Evolutionary conservation across 2,113 vertebrate species (phyloP).

Genomic region (Proterorhinus semilunaris): DNA sequence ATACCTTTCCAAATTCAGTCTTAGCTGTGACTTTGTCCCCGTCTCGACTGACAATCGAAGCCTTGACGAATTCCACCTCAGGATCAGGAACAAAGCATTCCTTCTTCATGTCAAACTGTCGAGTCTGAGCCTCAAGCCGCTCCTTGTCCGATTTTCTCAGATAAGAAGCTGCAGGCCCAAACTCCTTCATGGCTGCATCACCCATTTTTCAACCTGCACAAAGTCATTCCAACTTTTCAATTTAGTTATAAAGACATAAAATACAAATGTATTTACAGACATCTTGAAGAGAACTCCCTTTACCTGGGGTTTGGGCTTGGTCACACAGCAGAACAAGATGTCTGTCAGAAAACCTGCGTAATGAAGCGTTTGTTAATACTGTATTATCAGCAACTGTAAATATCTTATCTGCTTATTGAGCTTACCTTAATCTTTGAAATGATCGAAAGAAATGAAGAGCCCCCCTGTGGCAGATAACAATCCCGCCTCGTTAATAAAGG

Average conservation of each 20-base stretch:
- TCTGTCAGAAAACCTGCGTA: conserved; percentile 51
- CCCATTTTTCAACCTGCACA: conserved; percentile 63
- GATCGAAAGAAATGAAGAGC: conserved; percentile 19
- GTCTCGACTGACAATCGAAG: conserved; percentile 71
- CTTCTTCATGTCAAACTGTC: conserved; percentile 75
- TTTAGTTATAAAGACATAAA: no score
- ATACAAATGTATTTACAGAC: no score
- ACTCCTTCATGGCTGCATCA: conserved; percentile 77
- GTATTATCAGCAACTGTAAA: not conserved
- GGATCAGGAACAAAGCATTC: conserved; percentile 80
- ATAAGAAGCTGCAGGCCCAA: conserved; percentile 76
- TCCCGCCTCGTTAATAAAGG: conserved; percentile 54
- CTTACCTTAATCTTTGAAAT: conserved; percentile 23
- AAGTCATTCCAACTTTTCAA: no score
- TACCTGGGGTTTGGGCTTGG: no score
- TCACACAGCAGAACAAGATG: conserved; percentile 11
- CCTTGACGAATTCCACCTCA: conserved; percentile 77
- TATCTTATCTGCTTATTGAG: conserved; percentile 41
- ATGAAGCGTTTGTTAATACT: not conserved
- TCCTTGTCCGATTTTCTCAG: conserved; percentile 84
- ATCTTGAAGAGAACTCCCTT: no score
- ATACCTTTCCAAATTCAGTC: conserved; percentile 77
- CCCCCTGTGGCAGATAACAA: conserved; percentile 15
- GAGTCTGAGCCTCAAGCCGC: conserved; percentile 70
- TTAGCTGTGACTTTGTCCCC: conserved; percentile 79